Evolutionary conservation across 2,797 vertebrate species (phyloP).

Genomic region (Sebastiscus albofasciatus): DNA sequence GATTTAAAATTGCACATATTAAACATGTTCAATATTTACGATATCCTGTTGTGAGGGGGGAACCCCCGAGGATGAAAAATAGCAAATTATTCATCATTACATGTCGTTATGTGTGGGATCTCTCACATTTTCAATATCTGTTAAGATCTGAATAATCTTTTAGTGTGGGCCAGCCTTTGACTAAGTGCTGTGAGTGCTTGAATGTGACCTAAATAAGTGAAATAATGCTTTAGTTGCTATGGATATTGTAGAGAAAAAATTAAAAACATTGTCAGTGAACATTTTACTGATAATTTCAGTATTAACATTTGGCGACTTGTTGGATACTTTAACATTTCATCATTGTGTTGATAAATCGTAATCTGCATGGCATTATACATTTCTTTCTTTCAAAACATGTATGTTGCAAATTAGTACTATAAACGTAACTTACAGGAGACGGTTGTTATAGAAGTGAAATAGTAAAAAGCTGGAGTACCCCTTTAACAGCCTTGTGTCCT

Average conservation of each 20-base stretch:
- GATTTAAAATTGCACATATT: not conserved
- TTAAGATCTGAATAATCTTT: not conserved
- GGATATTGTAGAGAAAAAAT: not conserved
- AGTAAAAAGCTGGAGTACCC: not conserved
- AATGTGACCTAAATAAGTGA: not conserved
- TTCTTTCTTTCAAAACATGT: not conserved
- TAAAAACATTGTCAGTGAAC: no score
- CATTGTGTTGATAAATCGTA: not conserved
- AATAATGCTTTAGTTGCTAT: not conserved
- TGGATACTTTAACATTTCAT: not conserved
- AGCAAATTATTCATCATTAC: no score
- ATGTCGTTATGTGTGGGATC: not conserved
- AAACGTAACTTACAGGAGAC: not conserved
- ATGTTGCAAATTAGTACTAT: not conserved
- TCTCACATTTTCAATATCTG: not conserved
- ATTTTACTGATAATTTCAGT: no score
- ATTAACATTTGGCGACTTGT: not conserved
- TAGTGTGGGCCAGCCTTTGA: not conserved
- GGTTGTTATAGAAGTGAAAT: not conserved
- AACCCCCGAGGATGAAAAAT: not conserved
- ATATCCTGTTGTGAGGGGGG: not conserved
- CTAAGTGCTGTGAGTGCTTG: not conserved
- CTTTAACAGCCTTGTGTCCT: no score
- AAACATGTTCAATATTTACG: not conserved
- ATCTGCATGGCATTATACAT: not conserved